phyloP scores from a whole-genome alignment of 2,113 vertebrate species.

The Psammodynastes pulverulentus region DNA sequence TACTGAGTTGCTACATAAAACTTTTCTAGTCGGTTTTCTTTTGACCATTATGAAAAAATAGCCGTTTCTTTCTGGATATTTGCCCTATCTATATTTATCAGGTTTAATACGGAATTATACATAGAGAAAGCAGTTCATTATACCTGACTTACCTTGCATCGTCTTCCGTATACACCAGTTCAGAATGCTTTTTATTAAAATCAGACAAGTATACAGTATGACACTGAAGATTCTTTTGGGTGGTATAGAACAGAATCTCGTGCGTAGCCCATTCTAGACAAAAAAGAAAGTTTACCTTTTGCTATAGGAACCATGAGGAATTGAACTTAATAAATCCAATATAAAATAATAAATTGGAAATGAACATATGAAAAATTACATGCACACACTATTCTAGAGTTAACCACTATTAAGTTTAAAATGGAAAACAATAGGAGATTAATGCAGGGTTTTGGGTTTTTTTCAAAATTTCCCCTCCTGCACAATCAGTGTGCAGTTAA shows the following conservation, averaged over 20 bases:
- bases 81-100: not conserved
- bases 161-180: conserved; percentile 82
- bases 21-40: not conserved
- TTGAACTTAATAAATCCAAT: not conserved
- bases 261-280: conserved; percentile 88
- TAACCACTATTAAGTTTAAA: not conserved
- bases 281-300: conserved; percentile 3
- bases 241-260: conserved; percentile 84
- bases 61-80: not conserved
- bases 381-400: not conserved
- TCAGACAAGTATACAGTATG: conserved; percentile 78
- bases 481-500: not conserved
- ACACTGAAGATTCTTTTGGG: conserved; percentile 80
- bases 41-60: not conserved
- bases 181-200: conserved; percentile 68
- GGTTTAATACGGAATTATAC: not conserved
- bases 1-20: not conserved
- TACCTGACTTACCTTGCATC: conserved; percentile 79
- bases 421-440: not conserved
- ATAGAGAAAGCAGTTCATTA: not conserved
- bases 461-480: not conserved
- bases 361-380: not conserved
- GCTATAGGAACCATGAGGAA: not conserved
- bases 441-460: not conserved
- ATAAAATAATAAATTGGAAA: not conserved